Base-by-base conservation (phyloP, 2,113 vertebrate species). In the Atherinomorus stipes region DNA sequence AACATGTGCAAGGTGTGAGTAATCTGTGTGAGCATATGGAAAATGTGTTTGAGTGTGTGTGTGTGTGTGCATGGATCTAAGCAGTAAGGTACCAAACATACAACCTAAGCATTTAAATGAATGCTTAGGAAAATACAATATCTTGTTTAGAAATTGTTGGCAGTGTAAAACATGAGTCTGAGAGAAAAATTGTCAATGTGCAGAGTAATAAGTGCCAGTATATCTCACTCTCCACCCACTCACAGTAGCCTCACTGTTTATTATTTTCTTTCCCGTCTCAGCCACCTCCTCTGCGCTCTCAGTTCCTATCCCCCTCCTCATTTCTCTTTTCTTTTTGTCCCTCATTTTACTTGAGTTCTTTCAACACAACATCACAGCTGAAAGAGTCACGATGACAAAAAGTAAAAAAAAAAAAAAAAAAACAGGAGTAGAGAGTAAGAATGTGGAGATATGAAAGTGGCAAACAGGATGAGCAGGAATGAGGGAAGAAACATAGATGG, bases 201-300 rank as follows among this genome's bases (percentile, higher is more conserved):
- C 38, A n/a, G 31, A 60, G 76, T 56, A 57, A 62, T 61, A 73
- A 71, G 34, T 34, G 53, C 52, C 57, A 22, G 31, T 50, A 67
- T 49, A 76, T 78, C 71, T 89, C 61, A 58, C 80, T 68, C 71
- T 66, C 58, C 78, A 69, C 74, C 81, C 74, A 73, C 78, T 76
- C 76, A 76, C 80, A 81, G 80, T 22, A 86, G 69, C 47, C 44
- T 54, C 74, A 21, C 9, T 79, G 81, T 90, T 85, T 90, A 72
- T 87, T 84, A 74, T 87, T 84, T 88, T 86, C 31, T 57, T 78
- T 85, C 61, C 60, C 19, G 44, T 76, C 69, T 59, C 59, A 26
- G 25, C 68, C 62, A 52, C 60, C 64, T 80, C 37, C 47, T 79
- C 64, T 52, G 16, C 45, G 75, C 47, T 59, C 31, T 57, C 69